Base-by-base conservation (phyloP, 2,113 vertebrate species). In the Phasianus colchicus region DNA sequence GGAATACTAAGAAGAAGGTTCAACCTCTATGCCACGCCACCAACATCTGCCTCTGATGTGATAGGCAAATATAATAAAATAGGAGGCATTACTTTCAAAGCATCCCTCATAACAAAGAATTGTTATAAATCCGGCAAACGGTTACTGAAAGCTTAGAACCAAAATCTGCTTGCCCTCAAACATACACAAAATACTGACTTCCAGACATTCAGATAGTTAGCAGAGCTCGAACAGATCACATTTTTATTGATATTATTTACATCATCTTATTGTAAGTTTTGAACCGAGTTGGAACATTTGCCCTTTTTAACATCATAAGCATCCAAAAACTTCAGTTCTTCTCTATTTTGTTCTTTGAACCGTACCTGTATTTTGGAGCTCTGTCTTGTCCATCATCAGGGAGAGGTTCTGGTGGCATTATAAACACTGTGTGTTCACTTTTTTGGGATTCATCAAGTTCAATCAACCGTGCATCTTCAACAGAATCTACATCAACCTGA, bases 361-460 rank as follows among this genome's bases (percentile, higher is more conserved):
- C 83, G 61, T 97, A 99, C 99, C 97, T 99, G 98, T 99, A 99
- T 90, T 97, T 98, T 50, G 97, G 94, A 55, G 96, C 58, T 36
- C 97, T 95, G 13, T 98, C 98, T 15, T 97, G 81, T 64, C 98
- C 98, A 4, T 98, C 98, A 54, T 98, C 98, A 45, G 98, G 79
- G 1, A 96, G 93, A 16, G 99, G 98, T 30, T 99, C 99, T 15
- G 98, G 98, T 18, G 99, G 99, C 98, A 98, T 99, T 94, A 99
- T 98, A 64, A 99, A 99, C 9, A 99, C 99, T 0, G 99, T 99
- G 95, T 99, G 99, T 83, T 99, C 99, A 75, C 99, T 99, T 95
- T 98, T 99, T 91, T 99, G 99, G 38, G 99, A 99, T 66, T 99
- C 99, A 78, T 99, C 99, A 95, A 99, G 97, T 86, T 99, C 99